These are phyloP conservation scores for Ctenodactylus gundi DNA, from an alignment of 2,113 vertebrate species.

Conservation along the genomic window DNA sequence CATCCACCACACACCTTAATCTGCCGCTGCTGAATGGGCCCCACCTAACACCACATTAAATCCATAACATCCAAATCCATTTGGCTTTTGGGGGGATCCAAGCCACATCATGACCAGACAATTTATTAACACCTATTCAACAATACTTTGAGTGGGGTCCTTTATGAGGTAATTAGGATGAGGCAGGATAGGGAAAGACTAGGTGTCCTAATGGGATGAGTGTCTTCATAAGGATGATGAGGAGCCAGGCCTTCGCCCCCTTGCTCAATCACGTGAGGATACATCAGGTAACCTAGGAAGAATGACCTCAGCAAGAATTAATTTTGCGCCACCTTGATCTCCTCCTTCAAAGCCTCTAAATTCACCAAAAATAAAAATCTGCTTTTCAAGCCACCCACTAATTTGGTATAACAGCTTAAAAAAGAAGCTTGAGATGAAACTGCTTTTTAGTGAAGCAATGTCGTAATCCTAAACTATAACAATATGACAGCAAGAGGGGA, in stretches of 20 bases:
- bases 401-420: not conserved
- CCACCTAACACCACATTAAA: no score
- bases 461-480: not conserved
- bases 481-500: not conserved
- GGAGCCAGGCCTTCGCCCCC: not conserved
- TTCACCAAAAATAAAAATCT: not conserved
- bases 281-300: not conserved
- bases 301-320: not conserved
- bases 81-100: no score
- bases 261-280: not conserved
- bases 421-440: not conserved
- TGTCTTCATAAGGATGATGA: not conserved
- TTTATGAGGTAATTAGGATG: not conserved
- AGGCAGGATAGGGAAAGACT: not conserved
- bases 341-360: not conserved
- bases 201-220: not conserved
- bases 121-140: not conserved
- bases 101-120: no score
- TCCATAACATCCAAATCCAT: no score
- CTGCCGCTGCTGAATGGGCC: no score
- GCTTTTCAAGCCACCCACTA: not conserved
- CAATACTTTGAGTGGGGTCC: not conserved
- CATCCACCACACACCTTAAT: no score
- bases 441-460: not conserved
- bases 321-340: not conserved